Conservation (phyloP, 2,888 invertebrate species). For the Cephus spinipes region DNA sequence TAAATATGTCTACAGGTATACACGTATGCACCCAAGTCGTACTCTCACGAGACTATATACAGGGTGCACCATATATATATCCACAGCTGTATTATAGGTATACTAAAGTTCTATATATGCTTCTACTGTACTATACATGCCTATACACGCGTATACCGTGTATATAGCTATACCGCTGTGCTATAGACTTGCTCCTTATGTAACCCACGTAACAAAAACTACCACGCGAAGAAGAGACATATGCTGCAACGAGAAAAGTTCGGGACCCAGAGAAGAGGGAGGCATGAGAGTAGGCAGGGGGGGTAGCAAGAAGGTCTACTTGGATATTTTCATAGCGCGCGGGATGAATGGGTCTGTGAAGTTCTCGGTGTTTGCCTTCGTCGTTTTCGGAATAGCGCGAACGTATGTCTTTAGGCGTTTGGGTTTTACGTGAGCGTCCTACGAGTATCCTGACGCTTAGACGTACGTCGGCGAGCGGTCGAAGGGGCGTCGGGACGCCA, state of each 20-base stretch:
- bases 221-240: constrained; percentile 11
- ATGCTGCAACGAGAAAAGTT: constrained; percentile 31
- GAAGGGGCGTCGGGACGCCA: too few species aligned
- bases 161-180: not conserved
- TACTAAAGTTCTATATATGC: too few species aligned
- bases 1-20: too few species aligned
- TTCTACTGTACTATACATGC: too few species aligned
- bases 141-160: not conserved
- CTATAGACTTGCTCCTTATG: not conserved
- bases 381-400: constrained; percentile 12
- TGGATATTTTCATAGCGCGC: constrained; percentile 35
- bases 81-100: too few species aligned
- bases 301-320: too few species aligned
- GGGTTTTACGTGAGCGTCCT: not conserved
- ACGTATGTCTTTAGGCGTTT: not conserved
- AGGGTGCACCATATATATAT: too few species aligned
- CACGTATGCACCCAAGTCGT: too few species aligned
- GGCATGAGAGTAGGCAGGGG: too few species aligned
- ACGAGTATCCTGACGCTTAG: too few species aligned
- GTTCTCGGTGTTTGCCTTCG: constrained; percentile 28
- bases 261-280: constrained; percentile 2
- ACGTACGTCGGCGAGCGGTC: too few species aligned
- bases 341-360: constrained; percentile 34
- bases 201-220: not conserved
- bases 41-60: too few species aligned